These are phyloP conservation scores for Limnodromus scolopaceus DNA, from an alignment of 2,797 vertebrate genomes.

Conservation along the genomic window DNA sequence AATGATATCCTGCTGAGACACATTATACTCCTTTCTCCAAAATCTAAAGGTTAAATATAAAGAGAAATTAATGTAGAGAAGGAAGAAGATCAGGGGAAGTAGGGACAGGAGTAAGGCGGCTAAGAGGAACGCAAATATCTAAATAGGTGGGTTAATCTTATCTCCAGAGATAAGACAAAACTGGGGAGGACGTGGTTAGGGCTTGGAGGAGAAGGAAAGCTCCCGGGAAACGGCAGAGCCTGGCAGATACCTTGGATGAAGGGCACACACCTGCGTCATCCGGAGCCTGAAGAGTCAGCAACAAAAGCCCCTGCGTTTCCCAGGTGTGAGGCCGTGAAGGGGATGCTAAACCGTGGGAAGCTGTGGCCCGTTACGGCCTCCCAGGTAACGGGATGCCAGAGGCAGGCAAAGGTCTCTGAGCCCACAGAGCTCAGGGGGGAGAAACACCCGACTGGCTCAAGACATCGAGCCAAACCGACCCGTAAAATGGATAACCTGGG, in stretches of 20 bases:
- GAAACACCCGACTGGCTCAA: neutral
- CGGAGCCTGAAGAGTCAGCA: neutral
- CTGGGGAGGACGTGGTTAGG: neutral
- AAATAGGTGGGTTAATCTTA: neutral
- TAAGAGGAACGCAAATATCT: constrained; percentile 22
- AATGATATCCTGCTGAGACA: constrained; percentile 49
- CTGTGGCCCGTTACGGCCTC: neutral
- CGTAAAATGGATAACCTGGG: neutral
- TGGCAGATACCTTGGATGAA: neutral
- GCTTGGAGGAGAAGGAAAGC: neutral
- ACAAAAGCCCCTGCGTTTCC: neutral
- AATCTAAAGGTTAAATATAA: constrained; percentile 71
- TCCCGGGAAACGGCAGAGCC: neutral
- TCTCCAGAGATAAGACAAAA: neutral
- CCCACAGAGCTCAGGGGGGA: fast-evolving
- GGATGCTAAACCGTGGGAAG: fast-evolving
- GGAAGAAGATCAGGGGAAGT: constrained; percentile 14
- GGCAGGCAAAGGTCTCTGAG: fast-evolving
- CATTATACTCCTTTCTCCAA: constrained; percentile 54
- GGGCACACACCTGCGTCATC: neutral
- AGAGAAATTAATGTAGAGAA: constrained; percentile 57
- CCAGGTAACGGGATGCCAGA: neutral
- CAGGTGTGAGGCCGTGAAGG: fast-evolving
- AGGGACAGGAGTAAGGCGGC: neutral
- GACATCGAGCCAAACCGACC: neutral